phyloP scores from a whole-genome alignment of 2,113 vertebrate species.

The Semnornis frantzii region DNA sequence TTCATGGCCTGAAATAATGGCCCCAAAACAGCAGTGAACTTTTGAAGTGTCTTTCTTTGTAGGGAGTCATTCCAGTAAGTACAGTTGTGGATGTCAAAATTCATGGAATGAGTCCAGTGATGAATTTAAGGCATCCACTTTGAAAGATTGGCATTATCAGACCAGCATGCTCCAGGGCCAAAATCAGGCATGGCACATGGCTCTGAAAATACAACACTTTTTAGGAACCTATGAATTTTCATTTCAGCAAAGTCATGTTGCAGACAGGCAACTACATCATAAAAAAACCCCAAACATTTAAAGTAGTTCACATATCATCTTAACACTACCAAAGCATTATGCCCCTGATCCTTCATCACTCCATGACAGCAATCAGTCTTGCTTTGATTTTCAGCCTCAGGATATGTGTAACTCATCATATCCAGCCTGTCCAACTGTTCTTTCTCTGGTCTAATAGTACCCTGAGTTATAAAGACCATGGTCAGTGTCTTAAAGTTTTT shows the following conservation, averaged over 20 bases:
- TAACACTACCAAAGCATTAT: not conserved
- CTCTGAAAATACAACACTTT: not conserved
- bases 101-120: not conserved
- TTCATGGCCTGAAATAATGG: not conserved
- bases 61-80: not conserved
- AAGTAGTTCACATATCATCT: not conserved
- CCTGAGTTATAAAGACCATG: not conserved
- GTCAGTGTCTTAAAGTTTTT: not conserved
- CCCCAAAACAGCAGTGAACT: conserved; percentile 2
- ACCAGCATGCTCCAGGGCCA: not conserved
- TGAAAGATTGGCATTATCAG: not conserved
- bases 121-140: conserved; percentile 18
- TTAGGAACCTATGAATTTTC: not conserved
- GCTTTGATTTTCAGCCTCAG: not conserved
- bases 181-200: not conserved
- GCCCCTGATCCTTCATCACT: not conserved
- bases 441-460: not conserved
- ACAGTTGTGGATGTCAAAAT: not conserved
- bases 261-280: not conserved
- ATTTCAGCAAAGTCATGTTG: not conserved
- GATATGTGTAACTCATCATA: not conserved
- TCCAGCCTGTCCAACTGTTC: not conserved
- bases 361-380: not conserved
- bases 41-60: not conserved
- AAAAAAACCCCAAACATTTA: not conserved